Evolutionary conservation across 2,113 vertebrate genomes (phyloP), one percentile per base, ranked within the genome.

Genomic region (Chrysemys picta): DNA sequence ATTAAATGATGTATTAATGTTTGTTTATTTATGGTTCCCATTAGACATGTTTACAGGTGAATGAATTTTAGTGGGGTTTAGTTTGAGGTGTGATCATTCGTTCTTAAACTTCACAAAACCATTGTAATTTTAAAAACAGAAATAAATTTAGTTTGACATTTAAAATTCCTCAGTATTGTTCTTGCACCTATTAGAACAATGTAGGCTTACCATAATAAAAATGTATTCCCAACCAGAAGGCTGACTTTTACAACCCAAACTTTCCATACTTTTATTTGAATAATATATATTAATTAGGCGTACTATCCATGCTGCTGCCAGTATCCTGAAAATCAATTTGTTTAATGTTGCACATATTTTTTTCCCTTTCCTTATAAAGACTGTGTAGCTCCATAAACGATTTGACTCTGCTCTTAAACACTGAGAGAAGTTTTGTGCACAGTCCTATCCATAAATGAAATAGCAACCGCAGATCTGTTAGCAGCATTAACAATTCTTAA

Each of bases 261-360:
- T 82, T 90, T 94, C 76, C 86, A 85, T 93, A 83, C 54, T 85
- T 82, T 54, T 93, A 62, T 79, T 94, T 96, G 94, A 96, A 65
- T 93, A 89, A 90, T 49, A 14, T 82, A 47, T 62, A 88, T 85
- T 90, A 93, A 93, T 93, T 91, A 93, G 75, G 81, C 7, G n/a
- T 42, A 57, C 85, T 84, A 75, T 88, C 62, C 89, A 89, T 47
- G 65, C 35, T 72, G 85, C 22, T 86, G 86, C 62, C 94, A 42
- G 62, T 87, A 89, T 52, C 45, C 62, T 27, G 54, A 91, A 95
- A 95, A 96, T 96, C 89, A 93, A 93, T 96, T 95, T 65, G 84
- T 79, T 88, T 96, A 95, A 96, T 90, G 91, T 86, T 87, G 93
- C 78, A 89, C 72, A 81, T 96, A 97, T 93, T 4, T 96, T 87